Evolutionary conservation across 2,113 vertebrate species (phyloP).

Genomic region (Ophthalmolycus amberensis): DNA sequence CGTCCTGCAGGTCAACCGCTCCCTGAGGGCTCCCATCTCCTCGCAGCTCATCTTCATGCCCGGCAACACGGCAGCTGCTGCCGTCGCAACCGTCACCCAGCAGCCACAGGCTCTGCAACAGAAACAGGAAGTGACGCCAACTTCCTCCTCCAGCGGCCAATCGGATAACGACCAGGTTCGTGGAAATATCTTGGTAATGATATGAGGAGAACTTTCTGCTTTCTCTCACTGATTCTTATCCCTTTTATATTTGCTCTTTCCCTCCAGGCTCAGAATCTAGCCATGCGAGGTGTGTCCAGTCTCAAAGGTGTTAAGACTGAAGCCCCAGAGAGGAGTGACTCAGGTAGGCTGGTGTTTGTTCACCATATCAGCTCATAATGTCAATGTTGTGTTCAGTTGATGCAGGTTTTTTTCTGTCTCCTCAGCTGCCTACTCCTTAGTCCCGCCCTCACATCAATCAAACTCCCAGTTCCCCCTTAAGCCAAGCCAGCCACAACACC

Average conservation of each 20-base stretch:
- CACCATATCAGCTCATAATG: neutral
- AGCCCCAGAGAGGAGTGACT: slow-evolving; percentile 76
- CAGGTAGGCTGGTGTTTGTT: slow-evolving; percentile 52
- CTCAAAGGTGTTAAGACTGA: slow-evolving; percentile 79
- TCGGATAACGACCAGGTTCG: slow-evolving; percentile 92
- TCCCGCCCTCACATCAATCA: slow-evolving; percentile 80
- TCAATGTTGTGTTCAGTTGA: neutral
- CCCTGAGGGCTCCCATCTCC: slow-evolving; percentile 89
- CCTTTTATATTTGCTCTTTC: too few relatives aligned
- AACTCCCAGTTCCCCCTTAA: slow-evolving; percentile 81
- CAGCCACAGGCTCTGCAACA: slow-evolving; percentile 78
- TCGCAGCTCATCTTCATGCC: slow-evolving; percentile 99
- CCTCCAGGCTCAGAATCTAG: slow-evolving; percentile 80
- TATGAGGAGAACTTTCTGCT: neutral
- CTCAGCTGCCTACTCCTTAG: slow-evolving; percentile 87
- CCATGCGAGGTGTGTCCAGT: slow-evolving; percentile 73
- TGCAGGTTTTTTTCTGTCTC: neutral
- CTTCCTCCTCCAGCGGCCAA: slow-evolving; percentile 86
- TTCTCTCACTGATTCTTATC: too few relatives aligned
- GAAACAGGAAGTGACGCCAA: slow-evolving; percentile 85
- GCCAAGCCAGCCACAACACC: slow-evolving; percentile 84
- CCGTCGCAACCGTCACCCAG: slow-evolving; percentile 82
- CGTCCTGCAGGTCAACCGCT: slow-evolving; percentile 82
- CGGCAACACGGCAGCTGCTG: slow-evolving; percentile 90
- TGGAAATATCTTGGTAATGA: neutral